Evolutionary conservation across 1,140 invertebrate species (phyloP).

Genomic region (Hyles euphorbiae): DNA sequence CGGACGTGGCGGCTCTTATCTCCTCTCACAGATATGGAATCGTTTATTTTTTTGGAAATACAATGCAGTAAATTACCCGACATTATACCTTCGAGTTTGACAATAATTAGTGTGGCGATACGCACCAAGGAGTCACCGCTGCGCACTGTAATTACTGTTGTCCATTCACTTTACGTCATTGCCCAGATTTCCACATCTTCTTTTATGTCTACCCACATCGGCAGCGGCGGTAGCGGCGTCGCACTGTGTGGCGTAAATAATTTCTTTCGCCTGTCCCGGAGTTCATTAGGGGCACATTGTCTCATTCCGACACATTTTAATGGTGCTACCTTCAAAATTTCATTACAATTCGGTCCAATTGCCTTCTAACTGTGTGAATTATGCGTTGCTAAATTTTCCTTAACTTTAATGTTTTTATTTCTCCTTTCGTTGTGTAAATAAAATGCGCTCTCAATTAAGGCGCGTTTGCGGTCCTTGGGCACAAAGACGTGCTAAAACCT

Average conservation of each 20-base stretch:
- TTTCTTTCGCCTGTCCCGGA: constrained; percentile 48
- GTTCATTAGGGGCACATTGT: constrained; percentile 64
- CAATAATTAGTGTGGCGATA: constrained; percentile 55
- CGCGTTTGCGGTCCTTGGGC: constrained; percentile 24
- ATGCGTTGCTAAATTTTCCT: constrained; percentile 14
- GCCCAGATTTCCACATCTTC: constrained; percentile 55
- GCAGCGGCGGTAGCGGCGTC: constrained; percentile 29
- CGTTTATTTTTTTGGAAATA: too few species aligned
- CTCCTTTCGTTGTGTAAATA: neutral
- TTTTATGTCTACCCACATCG: constrained; percentile 48
- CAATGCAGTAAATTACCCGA: too few species aligned
- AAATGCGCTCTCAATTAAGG: constrained; percentile 8
- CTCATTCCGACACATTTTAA: constrained; percentile 53
- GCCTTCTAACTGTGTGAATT: constrained; percentile 32
- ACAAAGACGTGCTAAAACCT: constrained; percentile 52
- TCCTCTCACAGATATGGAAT: constrained; percentile 35
- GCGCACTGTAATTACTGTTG: constrained; percentile 57
- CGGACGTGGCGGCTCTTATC: constrained; percentile 15
- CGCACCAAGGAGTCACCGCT: constrained; percentile 49
- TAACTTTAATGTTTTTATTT: too few species aligned
- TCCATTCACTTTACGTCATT: constrained; percentile 66
- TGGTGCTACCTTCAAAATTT: constrained; percentile 53
- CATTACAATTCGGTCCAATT: constrained; percentile 52
- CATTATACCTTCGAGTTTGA: constrained; percentile 24
- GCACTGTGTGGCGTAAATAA: constrained; percentile 65